These are phyloP conservation scores for Drosophila parabipectinata DNA, from an alignment of 1,140 invertebrate species.

Conservation along the genomic window DNA sequence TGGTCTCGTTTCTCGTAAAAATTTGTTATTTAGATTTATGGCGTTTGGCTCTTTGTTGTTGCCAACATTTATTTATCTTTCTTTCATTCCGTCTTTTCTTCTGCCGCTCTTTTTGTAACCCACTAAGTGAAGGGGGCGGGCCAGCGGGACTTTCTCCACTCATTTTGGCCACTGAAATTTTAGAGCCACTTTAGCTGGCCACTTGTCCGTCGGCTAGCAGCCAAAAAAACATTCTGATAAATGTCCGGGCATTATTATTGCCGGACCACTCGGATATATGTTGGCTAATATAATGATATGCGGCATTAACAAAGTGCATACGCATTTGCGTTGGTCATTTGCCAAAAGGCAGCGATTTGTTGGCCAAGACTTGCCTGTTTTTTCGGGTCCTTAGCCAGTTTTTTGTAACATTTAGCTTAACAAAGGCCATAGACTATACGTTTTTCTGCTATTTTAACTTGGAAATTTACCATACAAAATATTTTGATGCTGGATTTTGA, in stretches of 20 bases:
- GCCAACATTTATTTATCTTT: constrained; percentile 79
- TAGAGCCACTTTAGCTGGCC: constrained; percentile 76
- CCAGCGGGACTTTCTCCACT: constrained; percentile 21
- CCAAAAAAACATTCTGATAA: constrained; percentile 51
- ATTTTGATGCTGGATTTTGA: too few relatives aligned
- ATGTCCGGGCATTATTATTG: constrained; percentile 75
- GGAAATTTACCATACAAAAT: too few relatives aligned
- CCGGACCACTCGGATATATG: constrained; percentile 34
- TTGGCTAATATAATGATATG: constrained; percentile 51
- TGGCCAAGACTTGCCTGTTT: neutral
- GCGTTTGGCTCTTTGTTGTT: constrained; percentile 80
- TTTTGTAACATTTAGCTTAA: neutral
- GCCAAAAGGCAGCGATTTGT: constrained; percentile 13
- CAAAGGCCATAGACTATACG: too few relatives aligned
- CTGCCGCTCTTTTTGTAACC: constrained; percentile 21
- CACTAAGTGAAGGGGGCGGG: constrained; percentile 27
- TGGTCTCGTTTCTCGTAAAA: constrained; percentile 81
- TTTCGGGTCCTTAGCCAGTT: neutral
- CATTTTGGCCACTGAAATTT: constrained; percentile 74
- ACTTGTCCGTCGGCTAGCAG: constrained; percentile 17
- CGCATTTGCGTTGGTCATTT: constrained; percentile 36
- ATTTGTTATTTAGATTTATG: constrained; percentile 82
- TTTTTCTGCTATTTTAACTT: too few relatives aligned
- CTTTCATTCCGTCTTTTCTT: constrained; percentile 38
- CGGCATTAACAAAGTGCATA: constrained; percentile 55